phyloP scores from a whole-genome alignment of 2,888 invertebrate genomes.

The Polymixis lichenea region DNA sequence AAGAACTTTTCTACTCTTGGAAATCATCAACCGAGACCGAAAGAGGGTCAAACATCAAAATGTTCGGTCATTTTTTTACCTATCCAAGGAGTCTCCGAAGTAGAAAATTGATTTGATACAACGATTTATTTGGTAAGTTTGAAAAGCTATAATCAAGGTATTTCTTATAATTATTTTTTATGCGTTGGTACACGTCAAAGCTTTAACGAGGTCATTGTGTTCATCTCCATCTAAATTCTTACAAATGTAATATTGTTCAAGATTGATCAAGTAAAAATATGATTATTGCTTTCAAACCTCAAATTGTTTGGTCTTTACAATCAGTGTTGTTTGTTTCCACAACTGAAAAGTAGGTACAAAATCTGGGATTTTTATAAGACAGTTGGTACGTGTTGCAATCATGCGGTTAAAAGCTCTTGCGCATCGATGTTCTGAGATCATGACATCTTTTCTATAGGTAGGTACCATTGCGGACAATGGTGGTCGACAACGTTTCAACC shows the following conservation, averaged over 20 bases:
- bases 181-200: background rate
- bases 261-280: slow-evolving; percentile 4
- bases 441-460: background rate
- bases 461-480: no score
- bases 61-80: no score
- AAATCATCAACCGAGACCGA: background rate
- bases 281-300: background rate
- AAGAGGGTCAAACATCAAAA: no score
- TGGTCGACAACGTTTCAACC: no score
- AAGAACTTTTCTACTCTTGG: background rate
- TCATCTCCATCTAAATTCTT: background rate
- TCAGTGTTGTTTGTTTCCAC: slow-evolving; percentile 4
- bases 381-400: background rate
- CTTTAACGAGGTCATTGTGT: slow-evolving; percentile 38
- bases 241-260: background rate
- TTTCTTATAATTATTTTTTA: background rate
- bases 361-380: background rate
- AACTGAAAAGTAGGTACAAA: background rate
- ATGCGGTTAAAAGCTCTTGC: background rate
- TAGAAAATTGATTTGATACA: background rate
- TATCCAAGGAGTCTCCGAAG: no score
- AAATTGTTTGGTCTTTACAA: slow-evolving; percentile 8
- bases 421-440: background rate
- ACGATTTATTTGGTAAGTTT: background rate
- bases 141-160: slow-evolving; percentile 2